Conservation (phyloP, 2,113 vertebrate species). For the Pholis gunnellus region DNA sequence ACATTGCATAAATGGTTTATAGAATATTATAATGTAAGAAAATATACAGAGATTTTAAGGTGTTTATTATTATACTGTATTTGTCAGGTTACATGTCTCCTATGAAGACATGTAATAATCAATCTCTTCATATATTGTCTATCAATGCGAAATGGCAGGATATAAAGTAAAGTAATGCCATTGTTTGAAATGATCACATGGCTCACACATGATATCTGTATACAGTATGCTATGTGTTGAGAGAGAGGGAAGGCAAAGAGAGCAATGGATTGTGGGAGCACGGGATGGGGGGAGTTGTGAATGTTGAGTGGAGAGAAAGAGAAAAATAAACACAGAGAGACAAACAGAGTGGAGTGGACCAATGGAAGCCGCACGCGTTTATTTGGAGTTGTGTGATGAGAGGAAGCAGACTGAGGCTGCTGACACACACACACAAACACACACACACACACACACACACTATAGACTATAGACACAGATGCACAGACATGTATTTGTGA, state of each 20-base stretch:
- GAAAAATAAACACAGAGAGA: constrained; percentile 78
- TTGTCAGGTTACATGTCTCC: background rate
- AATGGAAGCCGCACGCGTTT: constrained; percentile 68
- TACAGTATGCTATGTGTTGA: constrained; percentile 3
- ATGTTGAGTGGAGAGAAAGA: constrained; percentile 37
- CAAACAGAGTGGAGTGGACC: constrained; percentile 70
- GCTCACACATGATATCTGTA: background rate
- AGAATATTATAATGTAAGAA: background rate
- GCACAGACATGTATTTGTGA: constrained; percentile 19
- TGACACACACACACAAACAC: constrained; percentile 14
- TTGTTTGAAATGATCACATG: background rate
- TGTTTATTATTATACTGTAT: background rate
- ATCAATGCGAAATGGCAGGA: background rate
- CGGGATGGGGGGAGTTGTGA: constrained; percentile 15
- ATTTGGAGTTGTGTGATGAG: constrained; percentile 77
- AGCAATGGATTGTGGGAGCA: constrained; percentile 52
- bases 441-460: constrained; percentile 31
- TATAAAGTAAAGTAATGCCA: background rate
- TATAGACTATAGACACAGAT: background rate
- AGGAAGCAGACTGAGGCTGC: constrained; percentile 71
- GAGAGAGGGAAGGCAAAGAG: constrained; percentile 20
- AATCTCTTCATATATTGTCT: background rate
- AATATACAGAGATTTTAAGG: background rate
- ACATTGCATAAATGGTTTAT: background rate
- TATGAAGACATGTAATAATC: background rate